Percentiles rank a stretch among this genome's conserved stretches.
phyloP scores from a whole-genome alignment of 2,113 vertebrate species.

The Clarias magur region DNA sequence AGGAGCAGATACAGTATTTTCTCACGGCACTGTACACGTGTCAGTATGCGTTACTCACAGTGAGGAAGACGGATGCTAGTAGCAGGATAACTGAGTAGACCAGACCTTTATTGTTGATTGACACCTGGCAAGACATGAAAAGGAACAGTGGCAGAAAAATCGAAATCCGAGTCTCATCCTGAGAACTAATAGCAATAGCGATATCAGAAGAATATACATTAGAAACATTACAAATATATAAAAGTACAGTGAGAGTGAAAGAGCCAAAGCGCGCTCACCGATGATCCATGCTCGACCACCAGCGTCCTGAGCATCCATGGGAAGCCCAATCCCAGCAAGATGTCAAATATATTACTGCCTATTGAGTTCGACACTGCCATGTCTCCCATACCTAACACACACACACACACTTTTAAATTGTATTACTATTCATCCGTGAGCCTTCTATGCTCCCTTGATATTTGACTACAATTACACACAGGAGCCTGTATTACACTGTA shows the following conservation, averaged over 20 bases:
- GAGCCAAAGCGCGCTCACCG: slow-evolving; percentile 56
- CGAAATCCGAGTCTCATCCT: background rate
- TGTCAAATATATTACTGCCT: slow-evolving; percentile 82
- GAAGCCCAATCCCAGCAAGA: slow-evolving; percentile 77
- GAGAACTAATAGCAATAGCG: background rate
- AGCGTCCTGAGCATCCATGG: slow-evolving; percentile 78
- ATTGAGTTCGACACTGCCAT: slow-evolving; percentile 82
- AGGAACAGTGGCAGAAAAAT: background rate
- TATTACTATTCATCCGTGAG: background rate
- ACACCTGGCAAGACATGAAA: slow-evolving; percentile 62
- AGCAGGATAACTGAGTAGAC: slow-evolving; percentile 79
- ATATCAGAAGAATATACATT: background rate
- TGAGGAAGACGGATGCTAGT: slow-evolving; percentile 77
- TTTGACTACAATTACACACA: background rate
- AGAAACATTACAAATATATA: background rate
- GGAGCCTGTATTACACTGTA: background rate
- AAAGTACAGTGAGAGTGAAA: background rate
- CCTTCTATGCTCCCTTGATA: background rate
- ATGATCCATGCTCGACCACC: slow-evolving; percentile 73
- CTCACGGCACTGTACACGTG: background rate
- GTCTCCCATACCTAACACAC: slow-evolving; percentile 75
- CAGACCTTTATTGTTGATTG: slow-evolving; percentile 79
- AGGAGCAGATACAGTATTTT: no score
- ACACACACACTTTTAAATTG: background rate
- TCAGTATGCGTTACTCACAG: slow-evolving; percentile 63